Conservation (phyloP, 1,140 invertebrate genomes). For the Conopomorpha cramerella region DNA sequence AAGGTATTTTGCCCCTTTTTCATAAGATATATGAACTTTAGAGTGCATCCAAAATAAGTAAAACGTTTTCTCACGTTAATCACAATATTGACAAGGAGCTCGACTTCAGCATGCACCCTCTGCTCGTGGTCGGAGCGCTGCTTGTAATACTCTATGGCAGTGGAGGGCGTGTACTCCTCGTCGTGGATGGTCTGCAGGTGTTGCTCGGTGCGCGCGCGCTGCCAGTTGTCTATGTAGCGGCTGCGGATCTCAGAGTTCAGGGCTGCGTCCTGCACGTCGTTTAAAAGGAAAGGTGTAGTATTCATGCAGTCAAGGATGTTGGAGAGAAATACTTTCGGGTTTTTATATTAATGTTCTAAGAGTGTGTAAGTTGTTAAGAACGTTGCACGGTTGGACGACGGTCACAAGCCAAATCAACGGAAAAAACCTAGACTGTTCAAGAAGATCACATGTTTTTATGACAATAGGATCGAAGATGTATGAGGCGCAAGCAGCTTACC, state of each 20-base stretch:
- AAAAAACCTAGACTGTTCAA: not conserved
- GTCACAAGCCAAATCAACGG: too few species aligned
- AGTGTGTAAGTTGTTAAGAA: not conserved
- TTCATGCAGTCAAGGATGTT: not conserved
- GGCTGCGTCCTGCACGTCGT: constrained; percentile 19
- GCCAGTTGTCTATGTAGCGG: constrained; percentile 30
- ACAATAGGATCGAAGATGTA: too few species aligned
- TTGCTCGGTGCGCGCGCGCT: constrained; percentile 32
- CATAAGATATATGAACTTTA: too few species aligned
- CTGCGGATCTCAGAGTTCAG: constrained; percentile 22
- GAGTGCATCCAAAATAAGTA: too few species aligned
- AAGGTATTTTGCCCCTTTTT: too few species aligned
- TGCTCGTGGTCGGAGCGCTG: constrained; percentile 26
- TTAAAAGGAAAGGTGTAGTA: not conserved
- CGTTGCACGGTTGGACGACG: too few species aligned
- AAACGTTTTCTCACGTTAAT: constrained; percentile 31
- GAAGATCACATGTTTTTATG: too few species aligned
- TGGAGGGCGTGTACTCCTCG: constrained; percentile 13
- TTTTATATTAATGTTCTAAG: not conserved
- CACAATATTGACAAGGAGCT: constrained; percentile 26
- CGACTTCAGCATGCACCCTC: constrained; percentile 34
- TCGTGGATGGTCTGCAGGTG: constrained; percentile 19
- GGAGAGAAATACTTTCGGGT: not conserved
- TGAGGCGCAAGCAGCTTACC: too few species aligned
- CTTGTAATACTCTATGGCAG: constrained; percentile 24